phyloP scores from a whole-genome alignment of 2,888 invertebrate species.

The Heteromurus nitidus region DNA sequence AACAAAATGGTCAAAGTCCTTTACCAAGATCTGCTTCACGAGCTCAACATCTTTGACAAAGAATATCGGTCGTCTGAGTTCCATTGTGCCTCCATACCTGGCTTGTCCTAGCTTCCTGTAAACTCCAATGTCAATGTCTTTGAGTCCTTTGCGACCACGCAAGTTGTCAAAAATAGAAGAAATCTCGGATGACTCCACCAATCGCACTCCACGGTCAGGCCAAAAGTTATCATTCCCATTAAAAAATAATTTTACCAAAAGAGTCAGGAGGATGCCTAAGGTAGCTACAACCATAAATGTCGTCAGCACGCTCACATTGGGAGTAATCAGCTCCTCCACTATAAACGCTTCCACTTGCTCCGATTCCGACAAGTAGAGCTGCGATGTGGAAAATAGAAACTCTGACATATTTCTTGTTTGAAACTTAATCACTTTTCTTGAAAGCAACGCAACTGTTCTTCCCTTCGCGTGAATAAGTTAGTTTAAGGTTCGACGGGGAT shows the following conservation, averaged over 20 bases:
- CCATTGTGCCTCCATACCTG: conserved; percentile 51
- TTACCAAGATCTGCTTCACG: conserved; percentile 46
- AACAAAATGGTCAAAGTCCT: conserved; percentile 63
- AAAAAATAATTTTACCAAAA: conserved; percentile 48
- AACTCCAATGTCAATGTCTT: conserved; percentile 5
- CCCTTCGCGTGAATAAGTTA: too few relatives aligned
- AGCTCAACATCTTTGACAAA: conserved; percentile 58
- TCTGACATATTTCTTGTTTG: conserved; percentile 61
- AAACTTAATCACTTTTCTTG: too few relatives aligned
- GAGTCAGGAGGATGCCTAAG: conserved; percentile 11
- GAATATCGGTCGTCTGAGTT: conserved; percentile 45
- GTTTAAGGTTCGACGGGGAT: too few relatives aligned
- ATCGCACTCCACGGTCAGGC: conserved; percentile 51
- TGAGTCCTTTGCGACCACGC: conserved; percentile 17
- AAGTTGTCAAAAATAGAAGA: conserved; percentile 30
- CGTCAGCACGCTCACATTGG: conserved; percentile 42
- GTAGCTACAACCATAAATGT: conserved; percentile 20
- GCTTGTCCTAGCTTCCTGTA: conserved; percentile 19
- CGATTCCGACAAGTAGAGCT: conserved; percentile 46
- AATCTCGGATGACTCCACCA: conserved; percentile 30
- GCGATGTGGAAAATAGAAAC: conserved; percentile 41
- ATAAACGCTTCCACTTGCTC: conserved; percentile 30
- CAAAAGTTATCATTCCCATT: conserved; percentile 60
- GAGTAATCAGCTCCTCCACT: conserved; percentile 47
- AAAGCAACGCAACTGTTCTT: too few relatives aligned